Evolutionary conservation across 2,113 vertebrate genomes (phyloP).

Genomic region (Ramphastos sulfuratus): DNA sequence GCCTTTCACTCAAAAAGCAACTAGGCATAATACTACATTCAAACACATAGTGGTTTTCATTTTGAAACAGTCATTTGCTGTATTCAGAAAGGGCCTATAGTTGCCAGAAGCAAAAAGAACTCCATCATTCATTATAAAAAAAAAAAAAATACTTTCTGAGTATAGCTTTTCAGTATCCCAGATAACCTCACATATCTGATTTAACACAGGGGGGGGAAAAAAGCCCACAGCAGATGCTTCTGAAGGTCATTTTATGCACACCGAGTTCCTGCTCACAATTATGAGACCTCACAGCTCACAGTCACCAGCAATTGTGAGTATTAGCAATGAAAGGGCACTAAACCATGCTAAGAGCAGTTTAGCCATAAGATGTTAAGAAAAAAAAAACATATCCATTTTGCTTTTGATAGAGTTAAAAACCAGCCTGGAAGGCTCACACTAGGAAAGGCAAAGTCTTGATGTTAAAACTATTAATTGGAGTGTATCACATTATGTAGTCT

Average conservation of each 20-base stretch:
- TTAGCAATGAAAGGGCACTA: conserved; percentile 30
- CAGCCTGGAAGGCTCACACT: background rate
- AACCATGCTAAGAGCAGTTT: background rate
- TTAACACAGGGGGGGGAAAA: conserved; percentile 3
- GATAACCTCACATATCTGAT: conserved; percentile 68
- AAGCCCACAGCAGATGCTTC: conserved; percentile 68
- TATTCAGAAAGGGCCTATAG: conserved; percentile 80
- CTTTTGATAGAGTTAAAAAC: background rate
- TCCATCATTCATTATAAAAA: conserved; percentile 76
- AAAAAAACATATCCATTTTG: background rate
- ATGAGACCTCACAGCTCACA: conserved; percentile 49
- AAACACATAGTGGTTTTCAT: conserved; percentile 84
- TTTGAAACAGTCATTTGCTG: conserved; percentile 86
- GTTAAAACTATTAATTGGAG: background rate
- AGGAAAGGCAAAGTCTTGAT: background rate
- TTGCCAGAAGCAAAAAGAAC: conserved; percentile 77
- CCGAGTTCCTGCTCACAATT: conserved; percentile 17
- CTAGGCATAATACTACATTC: conserved; percentile 91
- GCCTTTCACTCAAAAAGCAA: conserved; percentile 94
- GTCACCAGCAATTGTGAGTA: conserved; percentile 5
- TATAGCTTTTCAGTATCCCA: conserved; percentile 70
- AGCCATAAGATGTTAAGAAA: background rate
- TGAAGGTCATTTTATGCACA: conserved; percentile 45
- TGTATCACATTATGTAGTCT: background rate
- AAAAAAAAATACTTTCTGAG: conserved; percentile 40